Base-by-base conservation (phyloP, 2,113 vertebrate genomes). In the Gnathonemus echidnorhynchus region DNA sequence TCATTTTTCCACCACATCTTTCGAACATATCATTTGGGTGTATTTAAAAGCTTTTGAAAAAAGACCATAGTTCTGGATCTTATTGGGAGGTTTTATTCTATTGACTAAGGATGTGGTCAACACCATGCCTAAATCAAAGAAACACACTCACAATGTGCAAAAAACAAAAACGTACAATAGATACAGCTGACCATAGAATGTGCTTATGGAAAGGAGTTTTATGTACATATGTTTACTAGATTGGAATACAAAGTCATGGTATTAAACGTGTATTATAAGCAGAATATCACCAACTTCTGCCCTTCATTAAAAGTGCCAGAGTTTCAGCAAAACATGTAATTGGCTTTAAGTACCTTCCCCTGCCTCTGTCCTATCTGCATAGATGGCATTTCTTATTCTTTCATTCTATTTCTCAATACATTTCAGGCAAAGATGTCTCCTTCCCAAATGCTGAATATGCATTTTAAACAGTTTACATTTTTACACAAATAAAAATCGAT, bases 1-100 rank as follows among this genome's bases (percentile, higher is more conserved):
- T 88, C 87, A 49, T 88, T 50, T 66, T 74, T 35, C n/a, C 45
- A 74, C 42, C 62, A 74, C 62, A 88, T 74, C 35, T 45, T 87
- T 87, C 31, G 21, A 42, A 56, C 50, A 56, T 58, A 88, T 58
- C n/a, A 24, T 58, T 88, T 58, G 27, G 17, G 19, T 58, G 19
- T 10, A 88, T 42, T 39, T 56, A 35, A n/a, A 56, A 42, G 50
- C 50, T 35, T 42, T 10, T 62, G 52, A 24, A 31, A 88, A 88
- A 48, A n/a, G 45, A 31, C 46, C 49, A n/a, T 19, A 74, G 45
- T 27, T 74, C 86, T 87, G 86, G 49, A 46, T 53, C 88, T 74
- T 74, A 48, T 88, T 88, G n/a, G 45, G 46, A 31, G 27, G 45
- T 74, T 48, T 27, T 24, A 45, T 70, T 88, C 66, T 46, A 56